Evolutionary conservation across 2,888 invertebrate genomes (phyloP).

Genomic region (Cylindroiulus punctatus): DNA sequence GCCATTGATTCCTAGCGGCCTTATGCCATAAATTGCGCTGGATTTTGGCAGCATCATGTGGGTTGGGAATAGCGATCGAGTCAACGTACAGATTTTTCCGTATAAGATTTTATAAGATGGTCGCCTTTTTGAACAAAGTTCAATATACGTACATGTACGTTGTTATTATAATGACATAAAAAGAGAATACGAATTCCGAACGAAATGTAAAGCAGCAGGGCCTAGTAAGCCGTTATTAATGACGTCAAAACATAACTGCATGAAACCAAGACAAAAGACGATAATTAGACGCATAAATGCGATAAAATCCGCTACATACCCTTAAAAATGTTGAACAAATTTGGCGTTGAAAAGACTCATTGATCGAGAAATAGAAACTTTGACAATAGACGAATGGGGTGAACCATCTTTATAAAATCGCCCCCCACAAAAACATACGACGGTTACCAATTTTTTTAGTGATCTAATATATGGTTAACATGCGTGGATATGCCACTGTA

Average conservation of each 20-base stretch:
- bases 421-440: no score
- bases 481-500: no score
- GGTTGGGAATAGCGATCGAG: background rate
- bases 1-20: background rate
- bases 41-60: background rate
- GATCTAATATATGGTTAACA: no score
- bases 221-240: background rate
- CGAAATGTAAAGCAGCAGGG: background rate
- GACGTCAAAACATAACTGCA: background rate
- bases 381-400: background rate
- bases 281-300: background rate
- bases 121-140: constrained; percentile 5
- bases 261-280: background rate
- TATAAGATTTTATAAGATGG: constrained; percentile 16
- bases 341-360: background rate
- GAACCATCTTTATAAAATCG: no score
- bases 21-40: background rate
- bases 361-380: background rate
- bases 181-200: no score
- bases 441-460: no score
- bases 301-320: background rate
- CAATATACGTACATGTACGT: background rate
- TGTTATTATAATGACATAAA: background rate
- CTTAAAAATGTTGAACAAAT: background rate
- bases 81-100: constrained; percentile 38